Conservation (phyloP, 2,113 vertebrate genomes). For the Rhea americana region DNA sequence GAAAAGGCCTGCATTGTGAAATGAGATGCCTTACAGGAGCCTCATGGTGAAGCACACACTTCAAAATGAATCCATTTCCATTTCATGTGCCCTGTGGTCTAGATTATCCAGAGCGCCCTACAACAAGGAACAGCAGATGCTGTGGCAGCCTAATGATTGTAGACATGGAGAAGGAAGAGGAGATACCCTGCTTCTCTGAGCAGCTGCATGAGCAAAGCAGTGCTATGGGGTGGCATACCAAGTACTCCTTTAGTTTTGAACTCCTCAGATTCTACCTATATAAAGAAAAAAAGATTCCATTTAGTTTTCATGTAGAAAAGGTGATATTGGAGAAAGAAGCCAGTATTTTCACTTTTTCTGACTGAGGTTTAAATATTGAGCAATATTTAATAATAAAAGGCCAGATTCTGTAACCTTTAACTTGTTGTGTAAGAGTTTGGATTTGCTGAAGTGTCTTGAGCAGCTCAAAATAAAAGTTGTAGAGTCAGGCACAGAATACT, state of each 20-base stretch:
- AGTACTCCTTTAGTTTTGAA: neutral
- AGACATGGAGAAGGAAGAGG: neutral
- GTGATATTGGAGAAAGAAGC: neutral
- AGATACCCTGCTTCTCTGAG: neutral
- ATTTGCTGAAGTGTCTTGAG: neutral
- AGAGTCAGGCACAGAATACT: neutral
- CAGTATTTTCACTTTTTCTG: neutral
- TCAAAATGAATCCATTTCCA: neutral
- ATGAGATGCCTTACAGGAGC: neutral
- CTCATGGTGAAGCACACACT: neutral
- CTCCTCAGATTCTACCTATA: neutral
- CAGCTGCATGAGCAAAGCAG: neutral
- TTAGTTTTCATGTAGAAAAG: neutral
- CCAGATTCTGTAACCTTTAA: neutral
- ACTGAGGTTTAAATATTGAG: neutral
- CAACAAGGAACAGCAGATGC: neutral
- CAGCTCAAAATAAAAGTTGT: neutral
- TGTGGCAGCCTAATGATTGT: neutral
- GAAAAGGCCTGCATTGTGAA: neutral
- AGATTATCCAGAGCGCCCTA: neutral
- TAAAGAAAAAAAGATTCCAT: neutral
- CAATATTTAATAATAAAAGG: neutral
- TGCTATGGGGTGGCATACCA: neutral
- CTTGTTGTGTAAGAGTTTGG: neutral
- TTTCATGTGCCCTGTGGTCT: neutral